Evolutionary conservation across 1,140 invertebrate species (phyloP).

Genomic region (Aleiodes sp.): DNA sequence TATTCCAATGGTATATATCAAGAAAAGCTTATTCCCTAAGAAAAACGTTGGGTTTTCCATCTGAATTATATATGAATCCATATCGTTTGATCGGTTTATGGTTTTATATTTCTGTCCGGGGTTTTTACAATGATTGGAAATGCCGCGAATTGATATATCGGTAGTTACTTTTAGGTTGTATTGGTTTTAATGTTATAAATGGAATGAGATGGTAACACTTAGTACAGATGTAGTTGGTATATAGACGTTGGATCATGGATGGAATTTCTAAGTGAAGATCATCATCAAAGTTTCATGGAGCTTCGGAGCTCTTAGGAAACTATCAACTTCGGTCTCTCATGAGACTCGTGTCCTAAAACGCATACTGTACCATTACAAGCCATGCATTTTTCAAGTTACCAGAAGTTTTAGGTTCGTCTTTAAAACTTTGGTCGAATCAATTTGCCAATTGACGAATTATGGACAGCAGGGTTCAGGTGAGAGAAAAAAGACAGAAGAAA

Average conservation of each 20-base stretch:
- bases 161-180: constrained; percentile 4
- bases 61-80: constrained; percentile 58
- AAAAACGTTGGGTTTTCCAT: no score
- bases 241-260: constrained; percentile 20
- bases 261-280: constrained; percentile 19
- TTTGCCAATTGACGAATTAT: no score
- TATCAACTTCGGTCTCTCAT: constrained; percentile 57
- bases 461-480: no score
- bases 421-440: neutral
- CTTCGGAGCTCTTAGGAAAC: constrained; percentile 62
- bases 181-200: constrained; percentile 9
- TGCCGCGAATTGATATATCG: constrained; percentile 52
- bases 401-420: no score
- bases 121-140: constrained; percentile 67
- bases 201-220: constrained; percentile 4
- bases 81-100: constrained; percentile 65
- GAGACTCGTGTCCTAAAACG: constrained; percentile 55
- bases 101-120: constrained; percentile 60
- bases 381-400: constrained; percentile 52
- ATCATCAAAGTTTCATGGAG: constrained; percentile 64
- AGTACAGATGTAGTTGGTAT: neutral
- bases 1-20: constrained; percentile 29
- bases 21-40: constrained; percentile 22
- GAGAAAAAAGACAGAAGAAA: no score
- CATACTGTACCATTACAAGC: constrained; percentile 59